phyloP scores from a whole-genome alignment of 2,113 vertebrate species.

The Lichenostomus cassidix region DNA sequence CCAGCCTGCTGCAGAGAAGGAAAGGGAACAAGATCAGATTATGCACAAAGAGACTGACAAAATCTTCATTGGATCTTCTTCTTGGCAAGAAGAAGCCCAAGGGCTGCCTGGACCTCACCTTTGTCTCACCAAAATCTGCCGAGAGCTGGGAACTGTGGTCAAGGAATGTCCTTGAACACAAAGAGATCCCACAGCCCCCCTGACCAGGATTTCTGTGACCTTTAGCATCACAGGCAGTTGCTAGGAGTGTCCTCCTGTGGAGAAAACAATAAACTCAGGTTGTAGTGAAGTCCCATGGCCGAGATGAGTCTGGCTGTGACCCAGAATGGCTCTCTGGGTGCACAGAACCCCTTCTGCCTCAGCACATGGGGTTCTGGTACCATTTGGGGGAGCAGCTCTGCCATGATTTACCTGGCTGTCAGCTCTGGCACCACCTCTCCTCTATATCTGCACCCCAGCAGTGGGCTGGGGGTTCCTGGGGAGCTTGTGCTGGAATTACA shows the following conservation, averaged over 20 bases:
- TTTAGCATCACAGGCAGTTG: not conserved
- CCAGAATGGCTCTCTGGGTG: not conserved
- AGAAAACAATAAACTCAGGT: not conserved
- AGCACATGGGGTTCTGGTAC: not conserved
- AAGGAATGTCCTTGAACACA: not conserved
- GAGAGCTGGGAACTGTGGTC: not conserved
- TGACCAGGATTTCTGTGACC: not conserved
- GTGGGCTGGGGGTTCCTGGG: not conserved
- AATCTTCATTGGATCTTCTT: not conserved
- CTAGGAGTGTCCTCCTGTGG: not conserved
- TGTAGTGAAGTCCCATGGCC: not conserved
- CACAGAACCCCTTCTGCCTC: not conserved
- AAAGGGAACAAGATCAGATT: not conserved
- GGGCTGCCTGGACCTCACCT: not conserved
- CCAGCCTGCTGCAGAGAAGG: not conserved
- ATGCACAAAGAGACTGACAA: not conserved
- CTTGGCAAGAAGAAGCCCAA: not conserved
- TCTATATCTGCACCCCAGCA: not conserved
- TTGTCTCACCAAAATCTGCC: not conserved
- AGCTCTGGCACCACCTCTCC: not conserved
- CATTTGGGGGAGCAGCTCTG: not conserved
- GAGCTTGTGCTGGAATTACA: not conserved
- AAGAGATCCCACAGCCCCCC: not conserved
- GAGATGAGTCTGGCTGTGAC: not conserved
- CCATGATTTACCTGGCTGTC: not conserved